These are phyloP conservation scores for Zygogramma bicolorata DNA, from an alignment of 2,888 invertebrate species.

Conservation along the genomic window DNA sequence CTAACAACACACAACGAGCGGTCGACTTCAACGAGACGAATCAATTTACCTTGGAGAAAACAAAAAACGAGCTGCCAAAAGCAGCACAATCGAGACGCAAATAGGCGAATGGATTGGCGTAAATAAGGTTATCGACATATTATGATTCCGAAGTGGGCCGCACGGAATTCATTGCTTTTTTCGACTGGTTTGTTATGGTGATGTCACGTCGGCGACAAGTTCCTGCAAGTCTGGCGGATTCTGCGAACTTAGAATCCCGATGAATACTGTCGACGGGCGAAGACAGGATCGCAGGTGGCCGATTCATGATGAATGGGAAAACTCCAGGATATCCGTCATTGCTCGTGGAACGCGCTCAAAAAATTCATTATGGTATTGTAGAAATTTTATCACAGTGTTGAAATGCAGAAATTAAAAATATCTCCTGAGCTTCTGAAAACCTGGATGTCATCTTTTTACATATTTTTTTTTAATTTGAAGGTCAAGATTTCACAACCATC, in stretches of 20 bases:
- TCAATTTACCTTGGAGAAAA: constrained; percentile 27
- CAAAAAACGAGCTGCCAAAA: constrained; percentile 8
- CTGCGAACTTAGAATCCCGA: neutral
- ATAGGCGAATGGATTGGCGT: neutral
- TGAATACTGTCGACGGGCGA: neutral
- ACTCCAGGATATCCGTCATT: neutral
- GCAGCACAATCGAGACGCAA: neutral
- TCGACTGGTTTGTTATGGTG: constrained; percentile 1
- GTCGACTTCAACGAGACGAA: constrained; percentile 21
- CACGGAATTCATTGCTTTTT: neutral
- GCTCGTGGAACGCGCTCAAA: neutral
- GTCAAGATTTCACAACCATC: no score
- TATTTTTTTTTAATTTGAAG: no score
- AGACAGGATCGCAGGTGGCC: neutral
- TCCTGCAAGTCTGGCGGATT: neutral
- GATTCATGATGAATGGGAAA: neutral
- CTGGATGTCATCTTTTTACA: no score
- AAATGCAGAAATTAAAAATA: no score
- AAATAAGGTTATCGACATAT: neutral
- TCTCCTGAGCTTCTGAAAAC: no score
- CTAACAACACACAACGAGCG: no score
- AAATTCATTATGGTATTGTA: no score
- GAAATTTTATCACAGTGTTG: no score
- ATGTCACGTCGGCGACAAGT: neutral
- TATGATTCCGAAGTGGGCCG: neutral